Evolutionary conservation across 1,140 invertebrate genomes (phyloP).

Genomic region (Aphaenogaster rudis): DNA sequence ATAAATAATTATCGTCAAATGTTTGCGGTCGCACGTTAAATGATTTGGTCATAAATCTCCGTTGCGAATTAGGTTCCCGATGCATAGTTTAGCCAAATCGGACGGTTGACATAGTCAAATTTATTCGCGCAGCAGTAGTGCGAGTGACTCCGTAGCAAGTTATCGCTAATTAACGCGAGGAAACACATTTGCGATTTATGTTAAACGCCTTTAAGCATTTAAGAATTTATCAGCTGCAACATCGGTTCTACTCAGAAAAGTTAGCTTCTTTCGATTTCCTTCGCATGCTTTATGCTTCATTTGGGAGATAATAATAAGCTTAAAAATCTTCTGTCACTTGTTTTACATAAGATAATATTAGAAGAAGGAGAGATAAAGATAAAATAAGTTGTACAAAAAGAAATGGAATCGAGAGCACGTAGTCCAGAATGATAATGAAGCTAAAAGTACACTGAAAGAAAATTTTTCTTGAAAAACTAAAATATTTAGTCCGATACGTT

Average conservation of each 20-base stretch:
- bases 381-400: neutral
- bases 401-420: neutral
- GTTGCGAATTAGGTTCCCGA: conserved; percentile 13
- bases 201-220: neutral
- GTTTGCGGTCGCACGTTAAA: conserved; percentile 37
- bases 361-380: neutral
- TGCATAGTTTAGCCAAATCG: conserved; percentile 6
- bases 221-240: conserved; percentile 9
- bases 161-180: conserved; percentile 47
- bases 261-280: neutral
- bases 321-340: neutral
- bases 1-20: conserved; percentile 36
- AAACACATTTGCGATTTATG: conserved; percentile 19
- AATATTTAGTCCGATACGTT: too few species aligned
- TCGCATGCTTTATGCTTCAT: neutral
- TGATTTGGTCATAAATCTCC: conserved; percentile 41
- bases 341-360: neutral
- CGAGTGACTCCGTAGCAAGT: conserved; percentile 5
- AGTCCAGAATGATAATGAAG: neutral
- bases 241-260: neutral
- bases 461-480: too few species aligned
- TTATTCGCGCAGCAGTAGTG: conserved; percentile 16
- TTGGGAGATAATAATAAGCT: neutral
- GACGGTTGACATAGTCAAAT: conserved; percentile 44
- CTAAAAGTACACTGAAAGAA: neutral